phyloP scores from a whole-genome alignment of 2,113 vertebrate species.

The Oryzias curvinotus region DNA sequence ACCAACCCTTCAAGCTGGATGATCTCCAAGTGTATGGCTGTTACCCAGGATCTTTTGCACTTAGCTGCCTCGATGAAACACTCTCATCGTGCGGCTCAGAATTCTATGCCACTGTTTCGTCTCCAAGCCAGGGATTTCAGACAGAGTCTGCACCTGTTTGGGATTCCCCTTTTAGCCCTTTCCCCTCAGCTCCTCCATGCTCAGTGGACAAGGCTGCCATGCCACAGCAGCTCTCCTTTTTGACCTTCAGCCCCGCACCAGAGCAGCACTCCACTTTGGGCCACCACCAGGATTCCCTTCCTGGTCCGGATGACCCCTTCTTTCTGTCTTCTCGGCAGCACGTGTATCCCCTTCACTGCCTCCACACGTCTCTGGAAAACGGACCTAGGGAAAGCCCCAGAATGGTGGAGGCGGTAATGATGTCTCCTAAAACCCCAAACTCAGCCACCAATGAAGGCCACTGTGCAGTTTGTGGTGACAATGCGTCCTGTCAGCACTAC shows the following conservation, averaged over 20 bases:
- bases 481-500: slow-evolving; percentile 92
- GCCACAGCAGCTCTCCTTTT: slow-evolving; percentile 81
- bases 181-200: slow-evolving; percentile 75
- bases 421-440: slow-evolving; percentile 75
- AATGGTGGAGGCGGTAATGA: slow-evolving; percentile 65
- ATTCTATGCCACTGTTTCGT: slow-evolving; percentile 82
- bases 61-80: slow-evolving; percentile 83
- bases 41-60: slow-evolving; percentile 85
- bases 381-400: slow-evolving; percentile 71
- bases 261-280: slow-evolving; percentile 72
- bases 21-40: slow-evolving; percentile 93
- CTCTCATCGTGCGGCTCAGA: slow-evolving; percentile 90
- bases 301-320: slow-evolving; percentile 75
- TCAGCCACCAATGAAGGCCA: slow-evolving; percentile 80
- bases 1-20: slow-evolving; percentile 84
- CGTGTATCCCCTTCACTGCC: slow-evolving; percentile 65
- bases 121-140: slow-evolving; percentile 84
- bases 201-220: slow-evolving; percentile 76
- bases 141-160: slow-evolving; percentile 72
- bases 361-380: slow-evolving; percentile 73
- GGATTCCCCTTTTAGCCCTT: slow-evolving; percentile 87
- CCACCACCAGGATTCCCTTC: slow-evolving; percentile 60
- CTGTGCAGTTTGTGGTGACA: slow-evolving; percentile 94
- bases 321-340: slow-evolving; percentile 72
- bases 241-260: slow-evolving; percentile 76